A percentile compares a stretch with the other conserved stretches of the same genome.
phyloP scores from a whole-genome alignment of 2,797 vertebrate genomes.

The Sternotherus odoratus region DNA sequence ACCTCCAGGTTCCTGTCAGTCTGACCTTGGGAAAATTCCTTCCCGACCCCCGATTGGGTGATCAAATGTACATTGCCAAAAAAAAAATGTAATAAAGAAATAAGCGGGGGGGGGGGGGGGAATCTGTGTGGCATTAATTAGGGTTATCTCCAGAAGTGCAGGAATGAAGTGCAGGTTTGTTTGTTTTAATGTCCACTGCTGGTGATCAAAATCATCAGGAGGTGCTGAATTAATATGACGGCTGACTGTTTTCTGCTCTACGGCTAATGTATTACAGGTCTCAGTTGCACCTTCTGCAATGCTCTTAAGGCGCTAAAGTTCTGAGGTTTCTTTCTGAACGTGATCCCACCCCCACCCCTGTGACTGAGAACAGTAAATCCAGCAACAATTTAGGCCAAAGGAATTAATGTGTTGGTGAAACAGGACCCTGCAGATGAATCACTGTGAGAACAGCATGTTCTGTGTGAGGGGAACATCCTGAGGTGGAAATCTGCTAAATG shows the following conservation, averaged over 20 bases:
- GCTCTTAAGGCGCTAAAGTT: no score
- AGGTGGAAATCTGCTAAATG: neutral
- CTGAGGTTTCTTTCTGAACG: no score
- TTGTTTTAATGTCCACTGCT: neutral
- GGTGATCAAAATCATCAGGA: neutral
- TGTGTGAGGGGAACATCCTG: neutral
- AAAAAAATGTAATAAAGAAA: neutral
- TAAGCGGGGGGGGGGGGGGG: neutral
- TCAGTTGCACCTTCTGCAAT: no score
- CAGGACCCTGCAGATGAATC: neutral
- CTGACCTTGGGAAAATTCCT: no score
- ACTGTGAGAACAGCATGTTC: neutral
- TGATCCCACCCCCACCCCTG: no score
- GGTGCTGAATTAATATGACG: neutral
- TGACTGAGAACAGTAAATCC: no score
- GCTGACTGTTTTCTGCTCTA: neutral
- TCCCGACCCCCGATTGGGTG: no score
- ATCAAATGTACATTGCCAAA: no score
- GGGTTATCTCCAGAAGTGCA: neutral
- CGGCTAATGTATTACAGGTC: neutral
- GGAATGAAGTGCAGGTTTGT: no score
- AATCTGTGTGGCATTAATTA: neutral
- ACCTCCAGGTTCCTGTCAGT: no score
- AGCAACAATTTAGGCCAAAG: neutral
- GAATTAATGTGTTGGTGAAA: neutral